Evolutionary conservation across 2,113 vertebrate species (phyloP).

Genomic region (Agapornis roseicollis): DNA sequence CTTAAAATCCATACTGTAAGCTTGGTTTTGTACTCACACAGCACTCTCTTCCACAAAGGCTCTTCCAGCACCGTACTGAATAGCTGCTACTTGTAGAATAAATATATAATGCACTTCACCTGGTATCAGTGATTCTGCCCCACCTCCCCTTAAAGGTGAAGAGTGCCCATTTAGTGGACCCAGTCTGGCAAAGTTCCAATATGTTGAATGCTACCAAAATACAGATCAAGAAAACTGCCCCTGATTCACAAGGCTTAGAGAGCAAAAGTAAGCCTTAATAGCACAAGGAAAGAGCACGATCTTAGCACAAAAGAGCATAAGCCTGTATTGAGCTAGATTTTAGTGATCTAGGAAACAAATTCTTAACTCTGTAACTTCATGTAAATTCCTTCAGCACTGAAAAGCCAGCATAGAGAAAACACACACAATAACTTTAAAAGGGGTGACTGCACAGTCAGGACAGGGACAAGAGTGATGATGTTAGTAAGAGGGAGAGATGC

Average conservation of each 20-base stretch:
- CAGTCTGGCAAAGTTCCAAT: not conserved
- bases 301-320: not conserved
- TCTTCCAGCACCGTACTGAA: not conserved
- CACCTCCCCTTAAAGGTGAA: not conserved
- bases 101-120: not conserved
- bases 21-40: not conserved
- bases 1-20: not conserved
- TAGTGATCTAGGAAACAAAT: not conserved
- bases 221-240: not conserved
- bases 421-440: not conserved
- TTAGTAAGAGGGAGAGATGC: not conserved
- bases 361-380: not conserved
- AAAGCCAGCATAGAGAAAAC: not conserved
- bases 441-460: not conserved
- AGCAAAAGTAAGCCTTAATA: not conserved
- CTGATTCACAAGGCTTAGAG: not conserved
- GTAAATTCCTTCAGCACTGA: not conserved
- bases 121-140: not conserved
- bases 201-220: not conserved
- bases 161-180: not conserved
- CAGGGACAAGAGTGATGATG: not conserved
- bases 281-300: not conserved
- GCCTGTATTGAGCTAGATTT: not conserved
- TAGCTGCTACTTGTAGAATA: not conserved
- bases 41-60: not conserved